Evolutionary conservation across 2,888 invertebrate species (phyloP).

Genomic region (Bhutanitis thaidina): DNA sequence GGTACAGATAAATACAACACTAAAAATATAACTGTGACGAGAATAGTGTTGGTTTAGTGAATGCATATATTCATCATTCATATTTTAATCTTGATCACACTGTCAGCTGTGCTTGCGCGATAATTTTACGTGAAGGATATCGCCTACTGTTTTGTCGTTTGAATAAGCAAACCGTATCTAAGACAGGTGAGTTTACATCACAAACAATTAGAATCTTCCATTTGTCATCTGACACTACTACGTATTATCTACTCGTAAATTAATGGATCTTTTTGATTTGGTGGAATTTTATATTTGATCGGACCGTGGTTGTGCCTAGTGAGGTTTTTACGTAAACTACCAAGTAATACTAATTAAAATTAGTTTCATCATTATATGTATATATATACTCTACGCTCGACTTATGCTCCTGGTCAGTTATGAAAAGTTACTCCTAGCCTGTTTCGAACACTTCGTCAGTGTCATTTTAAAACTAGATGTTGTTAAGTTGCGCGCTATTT

Average conservation of each 20-base stretch:
- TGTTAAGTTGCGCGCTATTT: too few species aligned
- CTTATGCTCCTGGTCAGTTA: too few species aligned
- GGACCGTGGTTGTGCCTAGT: not conserved
- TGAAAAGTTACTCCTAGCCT: too few species aligned
- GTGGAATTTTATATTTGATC: not conserved
- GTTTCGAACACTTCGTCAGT: too few species aligned
- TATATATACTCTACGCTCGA: too few species aligned
- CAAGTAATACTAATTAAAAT: too few species aligned
- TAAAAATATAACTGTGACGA: not conserved
- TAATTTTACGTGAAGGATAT: constrained; percentile 36
- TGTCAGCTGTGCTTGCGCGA: constrained; percentile 20
- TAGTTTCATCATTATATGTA: too few species aligned
- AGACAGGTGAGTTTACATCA: constrained; percentile 27
- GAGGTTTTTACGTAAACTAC: too few species aligned
- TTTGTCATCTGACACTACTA: constrained; percentile 7
- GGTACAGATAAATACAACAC: too few species aligned
- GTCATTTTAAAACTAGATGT: too few species aligned
- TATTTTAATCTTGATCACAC: constrained; percentile 22
- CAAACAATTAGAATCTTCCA: constrained; percentile 24
- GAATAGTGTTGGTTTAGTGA: not conserved
- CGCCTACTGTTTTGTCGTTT: constrained; percentile 36
- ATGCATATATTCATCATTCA: constrained; percentile 21
- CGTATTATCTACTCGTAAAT: not conserved
- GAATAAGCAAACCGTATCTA: constrained; percentile 21
- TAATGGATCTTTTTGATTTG: not conserved